A percentile compares a stretch with the other conserved stretches of the same genome.
phyloP scores from a whole-genome alignment of 1,140 invertebrate species.

The Drosophila quadrilineata region DNA sequence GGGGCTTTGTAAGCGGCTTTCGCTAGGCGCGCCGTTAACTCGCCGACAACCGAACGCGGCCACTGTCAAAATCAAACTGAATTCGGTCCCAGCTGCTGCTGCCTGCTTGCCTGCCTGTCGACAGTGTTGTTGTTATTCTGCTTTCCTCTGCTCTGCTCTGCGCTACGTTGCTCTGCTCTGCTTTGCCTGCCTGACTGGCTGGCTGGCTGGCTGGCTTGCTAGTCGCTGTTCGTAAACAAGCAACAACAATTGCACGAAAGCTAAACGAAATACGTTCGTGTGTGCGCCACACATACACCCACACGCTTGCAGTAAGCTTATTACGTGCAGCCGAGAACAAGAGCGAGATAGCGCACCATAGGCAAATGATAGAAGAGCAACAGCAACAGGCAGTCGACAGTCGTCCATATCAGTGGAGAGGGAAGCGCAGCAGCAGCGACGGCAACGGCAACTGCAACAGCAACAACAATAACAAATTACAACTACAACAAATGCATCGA shows the following conservation, averaged over 20 bases:
- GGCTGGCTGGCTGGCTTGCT: slow-evolving; percentile 13
- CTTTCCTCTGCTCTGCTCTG: not conserved
- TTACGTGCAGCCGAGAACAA: slow-evolving; percentile 45
- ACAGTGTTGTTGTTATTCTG: not conserved
- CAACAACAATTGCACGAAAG: slow-evolving; percentile 41
- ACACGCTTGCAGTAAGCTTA: slow-evolving; percentile 57
- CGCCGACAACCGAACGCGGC: slow-evolving; percentile 63
- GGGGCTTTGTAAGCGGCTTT: slow-evolving; percentile 38
- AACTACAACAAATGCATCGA: too few species aligned
- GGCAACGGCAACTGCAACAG: slow-evolving; percentile 5
- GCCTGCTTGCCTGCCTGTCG: slow-evolving; percentile 7
- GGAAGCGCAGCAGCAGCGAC: slow-evolving; percentile 4
- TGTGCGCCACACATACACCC: slow-evolving; percentile 34
- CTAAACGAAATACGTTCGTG: slow-evolving; percentile 31
- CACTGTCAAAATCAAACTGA: slow-evolving; percentile 63
- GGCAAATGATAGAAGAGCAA: slow-evolving; percentile 32
- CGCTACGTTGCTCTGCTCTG: too few species aligned
- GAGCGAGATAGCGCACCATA: slow-evolving; percentile 23
- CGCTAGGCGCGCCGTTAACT: slow-evolving; percentile 33
- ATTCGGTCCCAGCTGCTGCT: slow-evolving; percentile 34
- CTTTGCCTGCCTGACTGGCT: slow-evolving; percentile 24
- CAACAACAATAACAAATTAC: not conserved
- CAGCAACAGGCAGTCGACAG: slow-evolving; percentile 56
- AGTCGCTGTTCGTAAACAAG: slow-evolving; percentile 35
- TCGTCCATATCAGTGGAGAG: not conserved